Base-by-base conservation (phyloP, 1,140 invertebrate genomes). In the Platyscapa corneri region DNA sequence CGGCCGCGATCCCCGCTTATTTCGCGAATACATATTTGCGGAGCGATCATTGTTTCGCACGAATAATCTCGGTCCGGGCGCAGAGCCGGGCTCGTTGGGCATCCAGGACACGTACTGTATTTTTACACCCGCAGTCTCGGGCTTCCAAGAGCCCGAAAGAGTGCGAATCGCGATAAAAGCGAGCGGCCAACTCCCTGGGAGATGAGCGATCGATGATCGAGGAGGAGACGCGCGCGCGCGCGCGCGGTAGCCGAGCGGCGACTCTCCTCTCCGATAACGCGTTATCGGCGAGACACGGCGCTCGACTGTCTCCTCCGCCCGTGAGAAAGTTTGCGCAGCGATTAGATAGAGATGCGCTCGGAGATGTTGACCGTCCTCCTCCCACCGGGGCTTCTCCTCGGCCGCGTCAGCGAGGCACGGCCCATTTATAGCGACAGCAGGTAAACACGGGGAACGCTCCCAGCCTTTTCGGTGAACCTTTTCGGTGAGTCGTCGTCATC, bases 261-360 rank as follows among this genome's bases (percentile, higher is more conserved):
- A 27, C 18, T 30, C 23, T 14, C 42, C 49, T 42, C 32, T 53
- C 70, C 56, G 84, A 85, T 85, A 85, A 85, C n/a, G 46, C 76
- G n/a, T 85, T 85, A 85, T 85, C 84, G 39, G 20, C 30, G 84
- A 85, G 70, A 34, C 53, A 56, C 82, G 56, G 56, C 56, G 60
- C 77, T 12, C n/a, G 49, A 0, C 67, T 42, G 83, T 74, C 65
- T 82, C 85, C 39, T 82, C 65, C 30, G n/a, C 0, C 83, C 80
- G 85, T 86, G 81, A 86, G 85, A 86, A 86, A 83, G 85, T 86
- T 86, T 83, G 79, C 81, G 27, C 49, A 34, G 12, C 65, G 81
- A 83, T 86, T 82, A 86, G 80, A 86, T 86, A 85, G 20, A 65
- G 53, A n/a, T 7, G 12, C 23, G 23, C 37, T 6, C 30, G 10